Evolutionary conservation across 2,888 invertebrate species (phyloP), one percentile per base, ranked within the genome.

Genomic region (Oscheius sp.): DNA sequence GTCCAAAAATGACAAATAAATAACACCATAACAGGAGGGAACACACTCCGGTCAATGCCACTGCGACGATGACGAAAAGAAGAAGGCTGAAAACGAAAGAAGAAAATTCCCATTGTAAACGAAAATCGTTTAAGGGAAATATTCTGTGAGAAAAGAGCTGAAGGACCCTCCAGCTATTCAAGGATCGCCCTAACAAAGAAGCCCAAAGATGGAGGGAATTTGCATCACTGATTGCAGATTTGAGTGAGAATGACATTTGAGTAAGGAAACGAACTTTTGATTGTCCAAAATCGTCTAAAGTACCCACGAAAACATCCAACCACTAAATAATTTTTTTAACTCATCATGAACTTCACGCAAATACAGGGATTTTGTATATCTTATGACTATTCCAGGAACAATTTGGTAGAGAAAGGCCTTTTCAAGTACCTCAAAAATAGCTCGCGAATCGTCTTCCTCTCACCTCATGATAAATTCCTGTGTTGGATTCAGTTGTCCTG

Each of bases 11-110:
- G 14, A 65, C 65, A 38, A 50, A 68, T 51, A 36, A 45, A 30
- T 59, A 63, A 28, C 33, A 38, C 59, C 67, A 71, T 17, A 47
- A 50, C 9, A 45, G 49, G 20, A 66, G 49, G 38, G 65, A 57
- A 33, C 57, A 57, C 30, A 56, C 38, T 12, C 69, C 59, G 4
- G 67, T 67, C 28, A 65, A 20, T n/a, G 65, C 65, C n/a, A 65
- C 65, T 12, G 65, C 65, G 22, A 65, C 54, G n/a, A 65, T 65
- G 14, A 65, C 33, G 45, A 65, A 65, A n/a, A 65, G 45, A 6
- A 65, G 32, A 6, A 65, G 49, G 17, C 65, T 65, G 56, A 41
- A 64, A 65, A 14, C 26, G 3, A 32, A 5, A 30, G 33, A 54
- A 47, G 47, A n/a, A n/a, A n/a, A n/a, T n/a, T n/a, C n/a, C n/a